Conservation (phyloP, 2,797 vertebrate genomes). For the Tolypeutes matacus region DNA sequence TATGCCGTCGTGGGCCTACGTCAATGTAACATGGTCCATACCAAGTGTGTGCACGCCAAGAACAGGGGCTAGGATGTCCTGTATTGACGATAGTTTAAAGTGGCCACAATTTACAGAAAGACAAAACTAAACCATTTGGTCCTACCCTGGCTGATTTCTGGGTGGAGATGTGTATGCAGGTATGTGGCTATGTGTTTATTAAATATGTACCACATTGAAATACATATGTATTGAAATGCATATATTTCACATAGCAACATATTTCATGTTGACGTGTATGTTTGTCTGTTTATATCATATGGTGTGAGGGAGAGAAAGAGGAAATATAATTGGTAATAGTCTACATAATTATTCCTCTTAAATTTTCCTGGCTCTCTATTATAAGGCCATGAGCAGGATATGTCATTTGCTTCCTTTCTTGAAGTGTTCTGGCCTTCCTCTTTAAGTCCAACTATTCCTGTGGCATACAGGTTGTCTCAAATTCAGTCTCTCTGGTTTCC, state of each 20-base stretch:
- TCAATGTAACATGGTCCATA: neutral
- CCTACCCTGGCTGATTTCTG: neutral
- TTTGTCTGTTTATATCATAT: neutral
- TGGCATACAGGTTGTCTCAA: slow-evolving; percentile 15
- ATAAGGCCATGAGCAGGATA: neutral
- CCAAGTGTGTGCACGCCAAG: neutral
- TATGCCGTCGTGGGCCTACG: slow-evolving; percentile 5
- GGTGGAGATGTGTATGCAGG: neutral
- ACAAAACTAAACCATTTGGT: neutral
- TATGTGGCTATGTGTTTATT: neutral
- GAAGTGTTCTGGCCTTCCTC: neutral
- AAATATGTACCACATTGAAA: neutral
- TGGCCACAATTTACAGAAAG: neutral
- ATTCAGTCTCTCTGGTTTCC: slow-evolving; percentile 1
- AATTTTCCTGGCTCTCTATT: neutral
- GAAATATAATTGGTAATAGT: neutral
- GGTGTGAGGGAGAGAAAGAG: neutral
- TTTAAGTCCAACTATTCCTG: neutral
- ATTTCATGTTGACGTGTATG: neutral
- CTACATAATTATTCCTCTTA: neutral
- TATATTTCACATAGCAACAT: too few relatives aligned
- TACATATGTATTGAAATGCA: neutral
- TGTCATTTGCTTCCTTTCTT: slow-evolving; percentile 12
- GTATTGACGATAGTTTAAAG: neutral
- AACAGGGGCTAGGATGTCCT: neutral